These are phyloP conservation scores for Hassar affinis DNA, from an alignment of 2,113 vertebrate genomes.

Conservation along the genomic window DNA sequence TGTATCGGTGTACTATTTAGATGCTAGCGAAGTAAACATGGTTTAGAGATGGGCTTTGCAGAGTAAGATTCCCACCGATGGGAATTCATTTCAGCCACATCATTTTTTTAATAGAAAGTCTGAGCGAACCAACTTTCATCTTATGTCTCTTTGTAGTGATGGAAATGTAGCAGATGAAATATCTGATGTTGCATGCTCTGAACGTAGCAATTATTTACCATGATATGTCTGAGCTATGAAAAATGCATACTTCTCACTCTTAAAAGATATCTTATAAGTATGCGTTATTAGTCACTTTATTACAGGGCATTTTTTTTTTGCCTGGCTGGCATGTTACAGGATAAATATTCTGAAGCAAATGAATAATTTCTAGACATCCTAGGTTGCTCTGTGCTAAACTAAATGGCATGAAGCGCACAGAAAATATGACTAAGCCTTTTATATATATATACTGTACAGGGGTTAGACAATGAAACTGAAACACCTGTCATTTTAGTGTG, in stretches of 20 bases:
- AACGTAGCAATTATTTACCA: slow-evolving; percentile 30
- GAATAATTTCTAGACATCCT: background rate
- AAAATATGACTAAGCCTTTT: background rate
- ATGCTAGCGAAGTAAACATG: slow-evolving; percentile 16
- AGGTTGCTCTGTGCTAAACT: slow-evolving; percentile 14
- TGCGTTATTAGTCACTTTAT: slow-evolving; percentile 3
- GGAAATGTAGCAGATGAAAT: slow-evolving; percentile 15
- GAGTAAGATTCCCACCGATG: background rate
- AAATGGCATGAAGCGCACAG: background rate
- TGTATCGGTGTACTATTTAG: background rate
- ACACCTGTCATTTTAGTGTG: too few relatives aligned
- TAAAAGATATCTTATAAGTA: slow-evolving; percentile 18
- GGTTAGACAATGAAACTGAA: too few relatives aligned
- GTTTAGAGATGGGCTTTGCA: background rate
- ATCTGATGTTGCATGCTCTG: slow-evolving; percentile 20
- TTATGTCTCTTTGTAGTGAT: slow-evolving; percentile 36
- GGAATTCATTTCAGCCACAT: slow-evolving; percentile 33
- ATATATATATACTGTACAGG: too few relatives aligned
- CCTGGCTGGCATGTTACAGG: background rate
- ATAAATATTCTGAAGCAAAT: background rate
- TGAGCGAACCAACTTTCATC: slow-evolving; percentile 31
- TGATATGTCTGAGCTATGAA: slow-evolving; percentile 14
- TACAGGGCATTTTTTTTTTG: background rate
- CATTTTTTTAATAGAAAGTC: slow-evolving; percentile 30
- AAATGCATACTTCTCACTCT: slow-evolving; percentile 16